A percentile compares a stretch with the other conserved stretches of the same genome.
Evolutionary conservation across 2,888 invertebrate species (phyloP).

Genomic region (Lumbricus terrestris): DNA sequence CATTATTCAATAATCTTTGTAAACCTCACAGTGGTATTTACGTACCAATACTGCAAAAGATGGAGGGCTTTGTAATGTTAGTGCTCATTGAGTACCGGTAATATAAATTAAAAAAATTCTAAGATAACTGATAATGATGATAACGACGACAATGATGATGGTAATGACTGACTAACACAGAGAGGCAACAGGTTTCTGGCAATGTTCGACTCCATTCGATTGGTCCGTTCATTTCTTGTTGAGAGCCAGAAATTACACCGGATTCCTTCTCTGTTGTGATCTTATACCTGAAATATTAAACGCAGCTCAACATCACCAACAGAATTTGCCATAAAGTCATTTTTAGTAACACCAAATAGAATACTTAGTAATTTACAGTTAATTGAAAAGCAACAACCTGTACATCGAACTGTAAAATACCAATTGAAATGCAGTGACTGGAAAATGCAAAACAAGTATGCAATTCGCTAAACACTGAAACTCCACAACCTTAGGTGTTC

Average conservation of each 20-base stretch:
- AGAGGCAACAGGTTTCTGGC: conserved; percentile 83
- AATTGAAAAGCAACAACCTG: neutral
- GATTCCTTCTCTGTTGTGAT: conserved; percentile 92
- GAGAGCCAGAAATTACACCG: conserved; percentile 85
- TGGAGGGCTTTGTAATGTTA: neutral
- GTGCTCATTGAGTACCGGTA: neutral
- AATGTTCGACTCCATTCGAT: conserved; percentile 86
- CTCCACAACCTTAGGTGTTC: too few species aligned
- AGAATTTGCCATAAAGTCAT: neutral
- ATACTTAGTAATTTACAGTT: neutral
- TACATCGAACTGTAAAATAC: neutral
- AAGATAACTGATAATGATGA: neutral
- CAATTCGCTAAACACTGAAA: too few species aligned
- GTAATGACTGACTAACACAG: conserved; percentile 59
- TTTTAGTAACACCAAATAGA: neutral
- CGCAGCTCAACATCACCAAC: neutral
- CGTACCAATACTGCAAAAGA: neutral
- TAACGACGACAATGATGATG: neutral
- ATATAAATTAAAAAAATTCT: neutral
- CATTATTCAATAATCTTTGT: neutral
- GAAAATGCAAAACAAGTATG: too few species aligned
- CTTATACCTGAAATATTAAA: conserved; percentile 63
- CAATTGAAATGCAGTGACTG: neutral
- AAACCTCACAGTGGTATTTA: neutral
- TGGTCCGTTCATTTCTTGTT: conserved; percentile 83